Base-by-base conservation (phyloP, 2,797 vertebrate species). In the Sebastes oblongus region DNA sequence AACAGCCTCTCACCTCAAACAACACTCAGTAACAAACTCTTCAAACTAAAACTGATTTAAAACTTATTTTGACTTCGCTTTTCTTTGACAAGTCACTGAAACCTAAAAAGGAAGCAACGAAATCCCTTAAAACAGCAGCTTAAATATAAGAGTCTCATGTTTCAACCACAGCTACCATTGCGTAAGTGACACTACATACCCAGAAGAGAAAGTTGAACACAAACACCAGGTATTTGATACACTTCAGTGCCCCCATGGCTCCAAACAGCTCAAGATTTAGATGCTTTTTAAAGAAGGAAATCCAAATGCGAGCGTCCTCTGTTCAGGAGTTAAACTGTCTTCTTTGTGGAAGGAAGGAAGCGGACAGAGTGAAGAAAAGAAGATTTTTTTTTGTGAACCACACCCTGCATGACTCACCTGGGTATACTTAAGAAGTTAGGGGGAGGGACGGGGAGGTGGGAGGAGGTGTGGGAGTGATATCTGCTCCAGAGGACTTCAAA, bases 171-270 rank as follows among this genome's bases (percentile, higher is more conserved):
- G 2, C 6, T 2, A 27, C 7, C 14, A 2, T 4, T 55, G 13
- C 24, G 4, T 14, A 18, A 14, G 65, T 8, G 24, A 36, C 3
- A 1, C 18, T 86, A 94, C 95, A 0, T 94, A 96, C 94, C 94
- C 95, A 96, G 86, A 95, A 95, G 27, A 96, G 84, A 34, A 95
- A 94, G 88, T 95, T 96, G 91, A 95, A 95, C 50, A 65, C 66
- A 75, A 95, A 94, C 90, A 96, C 54, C 77, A 92, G 36, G 72
- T 95, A 94, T 29, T 94, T 96, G 87, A 95, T 8, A 67, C 91
- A 94, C 69, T 93, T 73, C 8, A 91, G 7, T 29, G 58, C 89
- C 1, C 72, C 91, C 95, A 95, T 95, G 76, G 50, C 78, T 85
- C 59, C 39, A 9, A 4, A 4, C 5, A 16, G 13, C 8, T 58